Evolutionary conservation across 1,140 invertebrate genomes (phyloP).

Genomic region (Samia ricini): DNA sequence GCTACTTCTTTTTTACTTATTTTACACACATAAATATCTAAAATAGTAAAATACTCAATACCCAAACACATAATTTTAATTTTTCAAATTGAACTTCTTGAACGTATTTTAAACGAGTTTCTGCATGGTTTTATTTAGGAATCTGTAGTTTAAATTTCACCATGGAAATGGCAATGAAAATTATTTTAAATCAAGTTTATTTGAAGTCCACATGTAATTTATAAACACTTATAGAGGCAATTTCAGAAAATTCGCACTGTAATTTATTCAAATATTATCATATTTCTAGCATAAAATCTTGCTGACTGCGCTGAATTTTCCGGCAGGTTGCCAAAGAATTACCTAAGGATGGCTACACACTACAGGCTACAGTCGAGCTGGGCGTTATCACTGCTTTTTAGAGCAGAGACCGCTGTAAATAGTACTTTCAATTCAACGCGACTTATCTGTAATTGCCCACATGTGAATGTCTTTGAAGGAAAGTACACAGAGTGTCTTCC

Average conservation of each 20-base stretch:
- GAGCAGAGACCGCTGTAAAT: constrained; percentile 60
- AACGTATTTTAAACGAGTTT: no score
- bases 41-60: no score
- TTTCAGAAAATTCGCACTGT: not conserved
- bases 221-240: not conserved
- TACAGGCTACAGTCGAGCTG: not conserved
- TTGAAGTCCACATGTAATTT: not conserved
- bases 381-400: constrained; percentile 9
- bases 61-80: no score
- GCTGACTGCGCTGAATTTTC: constrained; percentile 5
- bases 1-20: no score
- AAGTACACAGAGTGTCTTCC: constrained; percentile 58
- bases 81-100: no score
- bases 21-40: no score
- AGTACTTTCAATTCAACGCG: constrained; percentile 56
- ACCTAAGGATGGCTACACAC: not conserved
- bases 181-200: not conserved
- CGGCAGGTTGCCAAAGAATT: constrained; percentile 8
- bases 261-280: constrained; percentile 9
- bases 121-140: no score
- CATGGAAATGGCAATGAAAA: no score
- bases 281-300: constrained; percentile 10
- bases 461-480: constrained; percentile 73
- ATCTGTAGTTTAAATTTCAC: no score
- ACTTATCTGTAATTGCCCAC: constrained; percentile 76